Base-by-base conservation (phyloP, 1,140 invertebrate species). In the Orchestia grillus region DNA sequence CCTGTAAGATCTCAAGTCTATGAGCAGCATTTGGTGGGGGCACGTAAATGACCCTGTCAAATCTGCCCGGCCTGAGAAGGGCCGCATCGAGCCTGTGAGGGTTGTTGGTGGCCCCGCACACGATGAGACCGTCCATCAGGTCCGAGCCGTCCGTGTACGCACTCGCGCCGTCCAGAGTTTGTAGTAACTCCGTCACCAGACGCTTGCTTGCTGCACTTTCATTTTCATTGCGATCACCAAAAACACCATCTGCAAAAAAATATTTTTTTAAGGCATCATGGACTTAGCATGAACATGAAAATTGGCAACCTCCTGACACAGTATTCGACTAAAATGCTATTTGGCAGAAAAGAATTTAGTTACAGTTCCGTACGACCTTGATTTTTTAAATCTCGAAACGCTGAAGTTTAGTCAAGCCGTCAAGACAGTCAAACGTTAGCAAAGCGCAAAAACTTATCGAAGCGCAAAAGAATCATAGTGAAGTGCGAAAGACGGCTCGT, bases 81-180 rank as follows among this genome's bases (percentile, higher is more conserved):
- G 99, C 99, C 98, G 98, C 97, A 97, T 99, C 99, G 96, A 99
- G 98, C 97, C 98, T 98, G 97, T 99, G 99, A 0, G 99, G 99
- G 96, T 99, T 98, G 97, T 99, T 99, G 1, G 99, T 99, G 0
- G 99, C 99, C n/a, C 99, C 99, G 92, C 6, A 99, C 98, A 43
- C 99, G 99, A 97, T 87, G 36, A 97, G 95, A 28, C 96, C 96
- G 57, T 96, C 96, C 96, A 96, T 53, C 41, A 44, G 6, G 92
- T 94, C 11, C 0, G 43, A 44, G 40, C 92, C 92, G 44, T 94
- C 92, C 0, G 3, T n/a, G 43, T 45, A 40, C 19, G 96, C 95
- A 40, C 95, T 91, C n/a, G 96, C 97, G 40, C 98, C 98, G 97
- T 99, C 99, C 95, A 99, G 97, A 97, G 99, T 99, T 28, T 98